Evolutionary conservation across 2,888 invertebrate genomes (phyloP), one percentile per base, ranked within the genome.

Genomic region (Rhagophthalmus giganteus): DNA sequence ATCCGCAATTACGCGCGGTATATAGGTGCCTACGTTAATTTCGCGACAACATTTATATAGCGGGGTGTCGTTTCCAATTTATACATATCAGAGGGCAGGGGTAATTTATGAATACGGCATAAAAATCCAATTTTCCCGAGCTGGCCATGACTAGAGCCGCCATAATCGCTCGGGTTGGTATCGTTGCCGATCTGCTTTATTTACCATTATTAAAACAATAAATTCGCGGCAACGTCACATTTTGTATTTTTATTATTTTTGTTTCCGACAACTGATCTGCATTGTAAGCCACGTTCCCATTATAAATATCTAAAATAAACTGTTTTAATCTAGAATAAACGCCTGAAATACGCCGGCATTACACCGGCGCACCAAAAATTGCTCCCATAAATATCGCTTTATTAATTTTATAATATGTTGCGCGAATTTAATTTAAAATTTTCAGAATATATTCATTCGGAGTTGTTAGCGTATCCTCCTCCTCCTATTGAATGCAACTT

Each of bases 281-380:
- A 72, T 73, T 73, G 71, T 72, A 72, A 70, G 71, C 72, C 67
- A 67, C 68, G 69, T 66, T 35, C 66, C 72, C 72, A 74, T 74
- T 74, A 74, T 74, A 74, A 74, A 74, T 74, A 74, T 74, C 74
- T 74, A 74, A 75, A 75, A 75, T 75, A 74, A 74, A 75, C 74
- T 74, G 75, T 74, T 75, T 74, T 75, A 75, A 75, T 75, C 74
- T 74, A 70, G 73, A 74, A 74, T 74, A 73, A 74, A 74, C 72
- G 73, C 69, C 65, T 69, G 71, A 69, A 72, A 71, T 70, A 70
- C 69, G 57, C 64, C 64, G 67, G 68, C 66, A 66, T 68, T 66
- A 61, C 66, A 65, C 66, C 66, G 66, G 66, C 71, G 68, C 66
- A 67, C 73, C 73, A 72, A 75, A 75, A 75, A 74, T 74, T 74